These are phyloP conservation scores for Petrocephalus microphthalmus DNA, from an alignment of 2,113 vertebrate species.

Conservation along the genomic window DNA sequence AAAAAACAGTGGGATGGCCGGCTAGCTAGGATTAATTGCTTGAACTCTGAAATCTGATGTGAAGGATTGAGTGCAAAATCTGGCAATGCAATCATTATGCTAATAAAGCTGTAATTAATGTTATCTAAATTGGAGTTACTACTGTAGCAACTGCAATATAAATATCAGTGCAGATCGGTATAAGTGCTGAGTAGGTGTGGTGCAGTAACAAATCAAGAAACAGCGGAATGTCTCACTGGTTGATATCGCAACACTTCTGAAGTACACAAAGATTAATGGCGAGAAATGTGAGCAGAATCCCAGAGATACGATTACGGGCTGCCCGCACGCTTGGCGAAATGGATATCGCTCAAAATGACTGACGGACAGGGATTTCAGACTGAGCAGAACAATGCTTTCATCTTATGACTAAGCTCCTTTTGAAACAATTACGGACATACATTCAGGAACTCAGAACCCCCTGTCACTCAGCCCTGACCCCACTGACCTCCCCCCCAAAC, in stretches of 20 bases:
- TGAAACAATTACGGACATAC: conserved; percentile 34
- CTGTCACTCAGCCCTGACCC: too few relatives aligned
- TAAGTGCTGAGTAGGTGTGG: background rate
- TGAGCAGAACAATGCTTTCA: conserved; percentile 27
- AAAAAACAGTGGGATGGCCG: background rate
- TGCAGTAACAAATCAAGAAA: background rate
- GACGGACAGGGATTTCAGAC: background rate
- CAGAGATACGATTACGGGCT: conserved; percentile 20
- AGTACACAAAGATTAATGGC: conserved; percentile 16
- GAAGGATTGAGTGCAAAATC: background rate
- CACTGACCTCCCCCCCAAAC: too few relatives aligned
- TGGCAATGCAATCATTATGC: background rate
- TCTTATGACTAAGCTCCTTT: conserved; percentile 30
- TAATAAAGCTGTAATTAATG: background rate
- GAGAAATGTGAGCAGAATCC: conserved; percentile 23
- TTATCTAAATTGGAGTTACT: background rate
- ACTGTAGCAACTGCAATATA: background rate
- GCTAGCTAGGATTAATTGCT: background rate
- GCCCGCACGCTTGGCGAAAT: conserved; percentile 25
- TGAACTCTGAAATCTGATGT: background rate
- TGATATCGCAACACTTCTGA: background rate
- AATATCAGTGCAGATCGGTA: background rate
- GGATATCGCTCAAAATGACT: conserved; percentile 6
- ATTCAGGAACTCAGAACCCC: background rate
- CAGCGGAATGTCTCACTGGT: background rate